Evolutionary conservation across 1,140 invertebrate genomes (phyloP), one percentile per base, ranked within the genome.

Genomic region (Ridgeia piscesae): DNA sequence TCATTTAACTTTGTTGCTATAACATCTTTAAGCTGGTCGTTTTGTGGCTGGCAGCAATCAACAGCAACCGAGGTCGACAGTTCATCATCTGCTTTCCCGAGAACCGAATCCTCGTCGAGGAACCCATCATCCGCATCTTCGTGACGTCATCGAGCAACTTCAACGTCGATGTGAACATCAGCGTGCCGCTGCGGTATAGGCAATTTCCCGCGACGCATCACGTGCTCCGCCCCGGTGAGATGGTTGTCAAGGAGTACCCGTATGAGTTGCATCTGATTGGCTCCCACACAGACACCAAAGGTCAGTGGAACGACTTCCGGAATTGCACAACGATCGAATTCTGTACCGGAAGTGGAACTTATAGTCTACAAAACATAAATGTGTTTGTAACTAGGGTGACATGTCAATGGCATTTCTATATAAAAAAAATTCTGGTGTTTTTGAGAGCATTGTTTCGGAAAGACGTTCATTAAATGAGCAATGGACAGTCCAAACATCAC

Each of bases 71-170:
- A 77, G 91, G 91, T 33, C 34, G 42, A 58, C 35, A 91, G 34
- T 91, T 91, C n/a, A 48, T 91, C 42, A 91, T 91, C 27, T 35
- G 91, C 34, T 91, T 91, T 35, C 17, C 48, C 35, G 91, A 91
- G 91, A 91, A 91, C 91, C 34, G 91, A 50, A 48, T 91, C 34
- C 48, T 91, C 14, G 91, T 48, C 1, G 42, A 33, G 42, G 11
- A 91, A 2, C 91, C 91, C 11, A 91, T 91, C 42, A 91, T 91
- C 33, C 91, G 91, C 6, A 91, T 91, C 34, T 91, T 35, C 42
- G 48, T 91, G 34, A 91, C 91, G 33, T 91, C 91, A 48, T 33
- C 42, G 35, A 31, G 33, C 48, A 48, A 35, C 21, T 34, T 91
- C 91, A 35, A 35, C 33, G 91, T 91, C 33, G 34, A 91, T 1